These are phyloP conservation scores for Acholoe squamosa DNA, from an alignment of 2,888 invertebrate species.

Conservation along the genomic window DNA sequence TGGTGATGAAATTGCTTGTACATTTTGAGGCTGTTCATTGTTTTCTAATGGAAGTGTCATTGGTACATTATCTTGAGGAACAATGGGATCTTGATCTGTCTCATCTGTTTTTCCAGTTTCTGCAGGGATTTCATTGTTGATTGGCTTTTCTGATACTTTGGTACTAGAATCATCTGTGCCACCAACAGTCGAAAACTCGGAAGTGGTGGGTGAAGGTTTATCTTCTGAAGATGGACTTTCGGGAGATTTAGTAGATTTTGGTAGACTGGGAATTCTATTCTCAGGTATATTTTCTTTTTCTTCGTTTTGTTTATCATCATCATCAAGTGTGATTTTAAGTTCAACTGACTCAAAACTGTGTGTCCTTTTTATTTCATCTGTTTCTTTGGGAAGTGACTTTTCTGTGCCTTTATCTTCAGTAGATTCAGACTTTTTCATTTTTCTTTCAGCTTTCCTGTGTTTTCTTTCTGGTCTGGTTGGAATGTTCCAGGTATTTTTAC, in stretches of 20 bases:
- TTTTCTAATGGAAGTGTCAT: background rate
- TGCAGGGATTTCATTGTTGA: no score
- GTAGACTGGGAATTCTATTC: background rate
- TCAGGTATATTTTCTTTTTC: constrained; percentile 15
- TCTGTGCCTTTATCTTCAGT: background rate
- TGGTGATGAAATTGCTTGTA: background rate
- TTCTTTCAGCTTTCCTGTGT: background rate
- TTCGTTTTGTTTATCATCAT: constrained; percentile 2
- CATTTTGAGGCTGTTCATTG: background rate
- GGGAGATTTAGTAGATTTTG: no score
- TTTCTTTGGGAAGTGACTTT: background rate
- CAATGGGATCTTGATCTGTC: background rate
- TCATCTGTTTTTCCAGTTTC: no score
- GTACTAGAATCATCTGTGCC: no score
- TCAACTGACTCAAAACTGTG: constrained; percentile 30
- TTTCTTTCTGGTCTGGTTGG: constrained; percentile 11
- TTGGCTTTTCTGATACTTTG: no score
- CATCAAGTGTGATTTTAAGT: background rate
- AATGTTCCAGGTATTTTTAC: constrained; percentile 34
- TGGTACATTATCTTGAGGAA: background rate
- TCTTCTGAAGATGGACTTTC: no score
- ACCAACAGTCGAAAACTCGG: background rate
- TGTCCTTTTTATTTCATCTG: background rate
- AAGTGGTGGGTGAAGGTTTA: background rate
- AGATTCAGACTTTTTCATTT: background rate